Evolutionary conservation across 1,140 invertebrate species (phyloP).

Genomic region (Manduca sexta): DNA sequence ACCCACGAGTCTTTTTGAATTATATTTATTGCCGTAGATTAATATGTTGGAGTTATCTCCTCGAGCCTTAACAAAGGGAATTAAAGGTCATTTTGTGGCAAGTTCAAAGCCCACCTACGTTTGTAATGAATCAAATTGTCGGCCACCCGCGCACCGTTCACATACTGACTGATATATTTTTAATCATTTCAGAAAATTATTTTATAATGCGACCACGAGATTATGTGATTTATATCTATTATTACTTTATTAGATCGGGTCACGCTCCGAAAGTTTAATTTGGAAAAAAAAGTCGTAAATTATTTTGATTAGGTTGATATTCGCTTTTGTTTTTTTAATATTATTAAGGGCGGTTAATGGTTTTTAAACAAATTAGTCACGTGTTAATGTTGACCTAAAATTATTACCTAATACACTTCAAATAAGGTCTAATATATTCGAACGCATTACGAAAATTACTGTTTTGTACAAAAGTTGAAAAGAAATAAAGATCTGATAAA

Average conservation of each 20-base stretch:
- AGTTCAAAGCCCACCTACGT: constrained; percentile 56
- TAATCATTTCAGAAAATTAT: constrained; percentile 30
- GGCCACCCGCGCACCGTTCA: constrained; percentile 47
- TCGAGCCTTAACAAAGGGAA: constrained; percentile 53
- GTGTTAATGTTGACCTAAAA: too few species aligned
- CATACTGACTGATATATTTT: constrained; percentile 39
- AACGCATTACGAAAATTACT: too few species aligned
- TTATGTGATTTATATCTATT: neutral
- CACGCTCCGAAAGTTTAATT: constrained; percentile 30
- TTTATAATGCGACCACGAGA: constrained; percentile 2
- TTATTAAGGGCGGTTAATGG: too few species aligned
- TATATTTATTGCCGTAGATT: constrained; percentile 52
- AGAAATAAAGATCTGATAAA: too few species aligned
- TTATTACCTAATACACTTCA: too few species aligned
- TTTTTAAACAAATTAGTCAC: too few species aligned
- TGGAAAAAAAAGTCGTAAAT: neutral
- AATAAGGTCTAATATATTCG: too few species aligned
- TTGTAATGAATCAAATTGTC: constrained; percentile 49
- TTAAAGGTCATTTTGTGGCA: constrained; percentile 58
- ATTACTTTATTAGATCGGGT: constrained; percentile 44
- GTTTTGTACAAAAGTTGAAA: too few species aligned
- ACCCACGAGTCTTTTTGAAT: constrained; percentile 18
- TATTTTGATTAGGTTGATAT: neutral
- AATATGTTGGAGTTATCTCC: constrained; percentile 51
- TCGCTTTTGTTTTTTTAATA: neutral